A percentile compares a stretch with the other conserved stretches of the same genome.
phyloP scores from a whole-genome alignment of 2,113 vertebrate genomes.

The Notarius quadriscutis region DNA sequence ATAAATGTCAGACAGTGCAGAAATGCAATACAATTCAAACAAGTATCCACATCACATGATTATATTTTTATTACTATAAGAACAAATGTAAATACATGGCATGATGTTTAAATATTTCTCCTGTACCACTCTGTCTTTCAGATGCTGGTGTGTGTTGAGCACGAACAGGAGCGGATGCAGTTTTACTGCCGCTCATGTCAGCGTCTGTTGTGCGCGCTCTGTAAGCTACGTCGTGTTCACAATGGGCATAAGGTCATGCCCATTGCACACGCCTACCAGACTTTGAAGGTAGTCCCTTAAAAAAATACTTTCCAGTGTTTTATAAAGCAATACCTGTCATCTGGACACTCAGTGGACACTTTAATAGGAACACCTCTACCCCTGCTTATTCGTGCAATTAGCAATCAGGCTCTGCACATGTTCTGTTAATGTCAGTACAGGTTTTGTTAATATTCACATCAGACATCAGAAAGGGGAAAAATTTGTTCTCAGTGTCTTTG shows the following conservation, averaged over 20 bases:
- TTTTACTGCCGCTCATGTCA: conserved; percentile 94
- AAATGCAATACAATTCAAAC: not conserved
- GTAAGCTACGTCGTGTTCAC: conserved; percentile 87
- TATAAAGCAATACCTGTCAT: not conserved
- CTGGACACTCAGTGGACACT: not conserved
- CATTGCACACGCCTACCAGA: conserved; percentile 88
- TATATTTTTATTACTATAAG: not conserved
- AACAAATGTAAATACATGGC: not conserved
- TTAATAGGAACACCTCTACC: not conserved
- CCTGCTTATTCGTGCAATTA: not conserved
- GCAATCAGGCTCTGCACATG: not conserved
- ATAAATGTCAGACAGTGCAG: no score
- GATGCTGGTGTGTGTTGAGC: conserved; percentile 91
- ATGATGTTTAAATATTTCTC: not conserved
- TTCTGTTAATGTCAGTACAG: not conserved
- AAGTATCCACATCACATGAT: not conserved
- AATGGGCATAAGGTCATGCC: conserved; percentile 90
- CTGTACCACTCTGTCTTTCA: conserved; percentile 51
- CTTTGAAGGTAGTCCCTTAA: conserved; percentile 80
- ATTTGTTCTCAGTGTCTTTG: not conserved
- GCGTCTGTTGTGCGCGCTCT: conserved; percentile 86
- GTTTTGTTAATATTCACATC: not conserved
- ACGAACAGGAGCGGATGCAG: conserved; percentile 88
- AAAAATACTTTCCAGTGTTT: not conserved
- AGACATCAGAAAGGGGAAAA: not conserved